Percentiles rank a stretch among this genome's conserved stretches.
Evolutionary conservation across 2,888 invertebrate genomes (phyloP).

Genomic region (Protonemura montana): DNA sequence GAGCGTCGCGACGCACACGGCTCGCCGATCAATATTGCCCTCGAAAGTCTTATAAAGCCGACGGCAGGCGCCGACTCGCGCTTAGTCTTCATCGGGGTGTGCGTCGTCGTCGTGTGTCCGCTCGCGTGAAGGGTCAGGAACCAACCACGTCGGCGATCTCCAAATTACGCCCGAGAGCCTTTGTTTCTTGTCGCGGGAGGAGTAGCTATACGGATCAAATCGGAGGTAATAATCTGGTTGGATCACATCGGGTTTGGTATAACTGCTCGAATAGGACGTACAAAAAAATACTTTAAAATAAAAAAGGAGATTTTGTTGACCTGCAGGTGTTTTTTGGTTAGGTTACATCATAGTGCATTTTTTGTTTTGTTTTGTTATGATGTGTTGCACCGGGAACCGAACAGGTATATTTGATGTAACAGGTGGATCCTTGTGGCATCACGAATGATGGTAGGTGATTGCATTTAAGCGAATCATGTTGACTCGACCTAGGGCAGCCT

Average conservation of each 20-base stretch:
- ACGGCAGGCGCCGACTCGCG: slow-evolving; percentile 35
- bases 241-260: not conserved
- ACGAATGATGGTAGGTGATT: not conserved
- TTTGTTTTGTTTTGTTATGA: not conserved
- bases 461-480: not conserved
- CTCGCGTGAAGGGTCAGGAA: not conserved
- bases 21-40: slow-evolving; percentile 40
- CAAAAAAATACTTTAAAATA: not conserved
- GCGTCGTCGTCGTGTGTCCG: slow-evolving; percentile 8
- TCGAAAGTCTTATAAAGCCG: slow-evolving; percentile 27
- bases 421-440: not conserved
- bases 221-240: not conserved
- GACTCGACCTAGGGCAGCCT: not conserved
- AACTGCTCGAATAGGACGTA: not conserved
- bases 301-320: not conserved
- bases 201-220: not conserved
- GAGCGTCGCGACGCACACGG: slow-evolving; percentile 33
- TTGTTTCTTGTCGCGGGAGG: not conserved
- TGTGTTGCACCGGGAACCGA: not conserved
- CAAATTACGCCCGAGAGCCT: not conserved
- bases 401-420: not conserved
- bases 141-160: not conserved
- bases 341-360: not conserved
- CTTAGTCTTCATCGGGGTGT: slow-evolving; percentile 42
- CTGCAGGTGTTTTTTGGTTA: not conserved